These are phyloP conservation scores for Podarcis raffonei DNA, from an alignment of 2,113 vertebrate species.

Conservation along the genomic window DNA sequence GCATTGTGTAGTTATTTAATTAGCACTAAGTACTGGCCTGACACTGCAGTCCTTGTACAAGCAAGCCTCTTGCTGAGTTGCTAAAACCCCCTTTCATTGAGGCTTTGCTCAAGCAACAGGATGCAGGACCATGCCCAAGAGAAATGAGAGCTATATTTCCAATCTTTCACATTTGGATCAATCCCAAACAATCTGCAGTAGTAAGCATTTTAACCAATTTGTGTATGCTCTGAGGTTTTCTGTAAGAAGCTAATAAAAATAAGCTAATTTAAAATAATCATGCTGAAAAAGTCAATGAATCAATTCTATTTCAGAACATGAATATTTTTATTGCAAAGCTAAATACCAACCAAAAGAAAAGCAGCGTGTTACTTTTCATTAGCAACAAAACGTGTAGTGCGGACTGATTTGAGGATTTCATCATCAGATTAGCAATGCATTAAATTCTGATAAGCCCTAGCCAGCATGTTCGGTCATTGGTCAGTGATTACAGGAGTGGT, in stretches of 20 bases:
- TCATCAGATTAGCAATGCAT: not conserved
- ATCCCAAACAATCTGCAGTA: conserved; percentile 6
- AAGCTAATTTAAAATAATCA: not conserved
- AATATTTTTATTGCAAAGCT: not conserved
- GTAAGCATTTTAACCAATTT: conserved; percentile 23
- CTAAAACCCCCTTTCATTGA: conserved; percentile 37
- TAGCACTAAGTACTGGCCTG: conserved; percentile 36
- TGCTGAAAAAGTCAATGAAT: rapidly evolving
- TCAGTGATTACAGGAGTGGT: too few species aligned
- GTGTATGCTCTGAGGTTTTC: not conserved
- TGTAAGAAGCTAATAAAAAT: not conserved
- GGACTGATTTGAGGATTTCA: conserved; percentile 18
- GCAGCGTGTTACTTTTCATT: not conserved
- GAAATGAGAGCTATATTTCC: not conserved
- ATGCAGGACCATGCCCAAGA: not conserved
- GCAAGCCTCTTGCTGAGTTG: conserved; percentile 9
- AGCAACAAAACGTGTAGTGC: not conserved
- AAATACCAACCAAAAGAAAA: not conserved
- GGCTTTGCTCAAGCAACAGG: conserved; percentile 21
- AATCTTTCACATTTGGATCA: conserved; percentile 1
- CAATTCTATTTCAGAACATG: not conserved
- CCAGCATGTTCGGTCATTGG: not conserved
- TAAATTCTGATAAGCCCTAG: not conserved
- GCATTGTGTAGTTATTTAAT: conserved; percentile 24
- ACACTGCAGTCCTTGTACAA: conserved; percentile 1